Evolutionary conservation across 2,113 vertebrate genomes (phyloP), one percentile per base, ranked within the genome.

Genomic region (Petromus typicus): DNA sequence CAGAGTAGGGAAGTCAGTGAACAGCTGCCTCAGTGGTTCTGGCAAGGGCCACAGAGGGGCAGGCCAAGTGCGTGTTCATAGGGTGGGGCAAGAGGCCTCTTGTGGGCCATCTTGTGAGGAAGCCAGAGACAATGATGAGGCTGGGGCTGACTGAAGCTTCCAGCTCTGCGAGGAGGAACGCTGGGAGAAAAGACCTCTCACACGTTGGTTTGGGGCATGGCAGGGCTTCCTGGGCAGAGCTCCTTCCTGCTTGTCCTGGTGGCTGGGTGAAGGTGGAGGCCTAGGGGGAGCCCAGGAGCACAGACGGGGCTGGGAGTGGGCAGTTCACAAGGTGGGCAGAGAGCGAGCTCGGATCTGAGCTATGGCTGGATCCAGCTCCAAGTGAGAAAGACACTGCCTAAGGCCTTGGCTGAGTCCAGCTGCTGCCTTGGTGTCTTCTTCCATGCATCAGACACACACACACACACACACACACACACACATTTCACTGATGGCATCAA

Each of bases 41-140:
- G 18, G 67, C 23, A 25, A 69, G 32, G 61, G 61, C 48, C 4
- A 16, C 23, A 51, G 54, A 84, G 5, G 30, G 14, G 13, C 17
- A 17, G 3, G n/a, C 45, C n/a, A 3, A 51, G 83, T 25, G 37
- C 30, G 4, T 1, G 0, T 34, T 79, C 12, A 3, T 1, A 7
- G 43, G 32, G 9, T 0, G 23, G 20, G 5, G 66, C 67, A 20
- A 20, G 66, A 43, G 9, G n/a, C 54, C 9, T 3, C 37, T 17
- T 12, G 3, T 37, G 51, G 59, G 64, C 13, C 11, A 16, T n/a
- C 56, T 90, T 89, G 69, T 32, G 40, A 93, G 59, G 61, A 54
- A 79, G n/a, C 9, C 1, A 11, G 17, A 34, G 37, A 1, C 61
- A 56, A 14, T 12, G 54, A 76, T 59, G 45, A 90, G n/a, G 12